phyloP scores from a whole-genome alignment of 2,797 vertebrate genomes.

The Notoglanidium macrostoma region DNA sequence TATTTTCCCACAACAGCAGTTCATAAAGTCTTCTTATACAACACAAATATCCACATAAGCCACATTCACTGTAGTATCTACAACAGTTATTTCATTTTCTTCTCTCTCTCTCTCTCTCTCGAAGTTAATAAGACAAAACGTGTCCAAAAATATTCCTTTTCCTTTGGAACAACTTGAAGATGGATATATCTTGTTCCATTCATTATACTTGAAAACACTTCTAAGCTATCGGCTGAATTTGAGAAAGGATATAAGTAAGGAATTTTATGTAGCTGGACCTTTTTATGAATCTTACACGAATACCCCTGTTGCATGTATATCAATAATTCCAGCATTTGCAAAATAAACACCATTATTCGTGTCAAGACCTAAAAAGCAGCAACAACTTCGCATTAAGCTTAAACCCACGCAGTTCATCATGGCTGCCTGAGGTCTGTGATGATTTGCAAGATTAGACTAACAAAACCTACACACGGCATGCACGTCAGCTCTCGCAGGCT shows the following conservation, averaged over 20 bases:
- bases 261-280: not conserved
- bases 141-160: not conserved
- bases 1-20: not conserved
- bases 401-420: not conserved
- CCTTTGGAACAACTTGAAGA: too few species aligned
- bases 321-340: not conserved
- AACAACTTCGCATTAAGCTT: not conserved
- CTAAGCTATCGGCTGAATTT: not conserved
- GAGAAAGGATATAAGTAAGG: not conserved
- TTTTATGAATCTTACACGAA: not conserved
- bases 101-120: not conserved
- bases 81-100: too few species aligned
- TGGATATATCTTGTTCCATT: not conserved
- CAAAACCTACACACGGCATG: constrained; percentile 17
- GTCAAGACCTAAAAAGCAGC: not conserved
- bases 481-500: not conserved
- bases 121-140: not conserved
- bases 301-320: not conserved
- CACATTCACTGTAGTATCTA: not conserved
- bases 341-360: not conserved
- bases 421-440: constrained; percentile 17
- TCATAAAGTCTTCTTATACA: not conserved
- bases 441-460: constrained; percentile 52
- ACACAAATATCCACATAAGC: not conserved
- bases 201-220: not conserved